phyloP scores from a whole-genome alignment of 2,888 invertebrate species.

The Tanypteryx hageni region DNA sequence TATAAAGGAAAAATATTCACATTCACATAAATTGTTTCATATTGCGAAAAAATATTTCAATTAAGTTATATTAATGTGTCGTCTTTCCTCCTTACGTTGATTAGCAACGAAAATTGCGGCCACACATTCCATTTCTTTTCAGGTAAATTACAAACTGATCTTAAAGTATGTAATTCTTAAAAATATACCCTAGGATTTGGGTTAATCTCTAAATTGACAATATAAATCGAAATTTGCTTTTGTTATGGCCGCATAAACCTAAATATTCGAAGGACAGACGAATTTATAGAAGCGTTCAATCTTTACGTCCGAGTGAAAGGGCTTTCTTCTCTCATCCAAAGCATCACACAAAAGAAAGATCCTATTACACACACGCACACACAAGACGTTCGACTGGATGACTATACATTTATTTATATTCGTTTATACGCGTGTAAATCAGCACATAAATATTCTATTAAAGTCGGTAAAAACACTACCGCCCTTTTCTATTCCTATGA shows the following conservation, averaged over 20 bases:
- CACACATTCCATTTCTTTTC: background rate
- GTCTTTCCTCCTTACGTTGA: too few species aligned
- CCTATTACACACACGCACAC: background rate
- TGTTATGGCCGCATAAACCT: background rate
- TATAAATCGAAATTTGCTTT: background rate
- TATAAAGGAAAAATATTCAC: too few species aligned
- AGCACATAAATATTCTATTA: background rate
- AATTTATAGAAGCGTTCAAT: background rate
- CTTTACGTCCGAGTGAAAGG: background rate
- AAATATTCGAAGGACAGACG: background rate
- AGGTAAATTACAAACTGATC: background rate
- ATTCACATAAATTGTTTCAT: too few species aligned
- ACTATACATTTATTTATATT: too few species aligned
- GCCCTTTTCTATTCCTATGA: background rate
- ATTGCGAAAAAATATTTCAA: too few species aligned
- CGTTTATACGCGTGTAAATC: too few species aligned
- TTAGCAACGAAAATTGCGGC: too few species aligned
- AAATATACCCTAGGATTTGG: background rate
- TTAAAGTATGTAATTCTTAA: background rate
- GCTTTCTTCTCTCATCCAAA: background rate
- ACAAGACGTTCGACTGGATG: too few species aligned
- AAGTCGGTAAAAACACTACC: background rate
- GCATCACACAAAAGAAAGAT: background rate
- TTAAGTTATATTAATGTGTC: too few species aligned
- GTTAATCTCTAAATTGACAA: background rate